Percentiles rank a stretch among this genome's conserved stretches.
Evolutionary conservation across 2,113 vertebrate genomes (phyloP).

Genomic region (Prietella phreatophila): DNA sequence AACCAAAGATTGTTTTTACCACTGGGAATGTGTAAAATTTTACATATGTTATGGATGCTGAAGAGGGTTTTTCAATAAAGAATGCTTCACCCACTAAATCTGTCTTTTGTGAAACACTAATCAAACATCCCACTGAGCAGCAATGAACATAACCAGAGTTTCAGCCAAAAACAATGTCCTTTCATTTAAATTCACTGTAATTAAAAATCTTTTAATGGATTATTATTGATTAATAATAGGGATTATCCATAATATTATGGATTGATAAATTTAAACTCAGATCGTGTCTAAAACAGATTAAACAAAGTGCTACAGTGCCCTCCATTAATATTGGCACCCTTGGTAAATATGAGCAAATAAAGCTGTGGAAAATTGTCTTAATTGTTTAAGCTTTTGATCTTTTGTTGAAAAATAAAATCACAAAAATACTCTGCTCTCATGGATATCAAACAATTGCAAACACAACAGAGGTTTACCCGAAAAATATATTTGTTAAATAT

Average conservation of each 20-base stretch:
- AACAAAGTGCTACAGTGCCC: no score
- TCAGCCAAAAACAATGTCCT: background rate
- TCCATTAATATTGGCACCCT: no score
- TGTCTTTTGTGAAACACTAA: constrained; percentile 14
- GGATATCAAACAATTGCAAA: no score
- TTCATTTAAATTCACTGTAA: background rate
- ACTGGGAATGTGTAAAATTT: constrained; percentile 41
- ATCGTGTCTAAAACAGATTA: background rate
- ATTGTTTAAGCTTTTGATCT: no score
- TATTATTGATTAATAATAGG: no score
- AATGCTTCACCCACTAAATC: constrained; percentile 63
- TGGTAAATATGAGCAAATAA: no score
- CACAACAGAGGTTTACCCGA: no score
- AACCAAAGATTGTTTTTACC: constrained; percentile 29
- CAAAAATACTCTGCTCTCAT: no score
- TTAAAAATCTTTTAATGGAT: background rate
- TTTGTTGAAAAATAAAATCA: no score
- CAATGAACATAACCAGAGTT: background rate
- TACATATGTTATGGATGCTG: constrained; percentile 45
- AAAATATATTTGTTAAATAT: background rate
- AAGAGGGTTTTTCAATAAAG: constrained; percentile 74
- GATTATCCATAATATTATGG: no score
- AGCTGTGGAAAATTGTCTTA: no score
- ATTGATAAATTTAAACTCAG: background rate
- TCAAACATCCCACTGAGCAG: background rate